Evolutionary conservation across 2,888 invertebrate genomes (phyloP), one percentile per base, ranked within the genome.

Genomic region (Stenichneumon culpator): DNA sequence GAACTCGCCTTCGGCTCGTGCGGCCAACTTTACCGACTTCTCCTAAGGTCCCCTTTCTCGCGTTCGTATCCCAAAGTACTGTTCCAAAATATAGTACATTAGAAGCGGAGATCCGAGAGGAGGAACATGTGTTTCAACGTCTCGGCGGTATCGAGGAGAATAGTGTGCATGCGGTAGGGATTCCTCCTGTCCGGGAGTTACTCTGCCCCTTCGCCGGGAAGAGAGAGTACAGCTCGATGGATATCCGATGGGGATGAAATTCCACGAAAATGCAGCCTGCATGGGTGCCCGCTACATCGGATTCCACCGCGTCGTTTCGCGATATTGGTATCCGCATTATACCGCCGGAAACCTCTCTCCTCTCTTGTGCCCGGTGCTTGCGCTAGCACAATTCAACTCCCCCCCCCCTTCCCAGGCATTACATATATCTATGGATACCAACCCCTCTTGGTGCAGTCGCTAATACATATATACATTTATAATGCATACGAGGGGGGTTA

Each of bases 321-420:
- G 77, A 81, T 84, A 84, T 84, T 81, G 80, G 84, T 80, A 81
- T 78, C 84, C 77, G 80, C 72, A 84, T 84, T 80, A 81, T 81
- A 84, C 80, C 77, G 72, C 73, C 6, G 63, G 63, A 60, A 68
- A 67, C 44, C 44, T 60, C 39, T 36, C 65, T 54, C 79, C 67
- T 80, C 22, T 57, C 67, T 60, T 67, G 52, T 54, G 54, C 52
- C 1, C 77, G 65, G 39, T 77, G 54, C 52, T 67, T 32, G 50
- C 65, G 39, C 50, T 52, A 36, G 36, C 77, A 39, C 65, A 22
- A 54, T 65, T 11, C 39, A 54, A 16, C 44, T 2, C 44, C 14
- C 44, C 16, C 44, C 5, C 44, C 5, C 22, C 47, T 1, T n/a
- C 11, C 22, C 7, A n/a, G 5, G 32, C 52, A 19, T n/a, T 52